phyloP scores from a whole-genome alignment of 2,113 vertebrate species.

The Oncorhynchus clarkii region DNA sequence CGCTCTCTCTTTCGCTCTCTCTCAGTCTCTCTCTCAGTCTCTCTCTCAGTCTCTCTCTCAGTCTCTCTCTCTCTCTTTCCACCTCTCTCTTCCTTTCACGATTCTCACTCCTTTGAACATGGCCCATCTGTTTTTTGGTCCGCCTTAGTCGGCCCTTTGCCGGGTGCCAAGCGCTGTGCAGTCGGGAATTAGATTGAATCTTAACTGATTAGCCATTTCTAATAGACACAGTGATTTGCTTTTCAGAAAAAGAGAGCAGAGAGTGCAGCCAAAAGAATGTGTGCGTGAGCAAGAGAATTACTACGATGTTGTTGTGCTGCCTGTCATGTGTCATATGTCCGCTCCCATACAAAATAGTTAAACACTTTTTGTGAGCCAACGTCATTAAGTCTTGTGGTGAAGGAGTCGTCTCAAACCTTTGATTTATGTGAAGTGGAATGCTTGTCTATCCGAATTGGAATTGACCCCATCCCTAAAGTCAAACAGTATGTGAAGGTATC shows the following conservation, averaged over 20 bases:
- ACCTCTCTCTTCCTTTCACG: no score
- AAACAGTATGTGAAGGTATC: background rate
- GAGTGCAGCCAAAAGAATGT: conserved; percentile 29
- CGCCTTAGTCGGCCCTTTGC: conserved; percentile 8
- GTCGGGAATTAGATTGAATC: conserved; percentile 42
- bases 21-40: background rate
- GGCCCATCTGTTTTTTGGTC: conserved; percentile 61
- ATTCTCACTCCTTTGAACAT: conserved; percentile 15
- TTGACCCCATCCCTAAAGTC: background rate
- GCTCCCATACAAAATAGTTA: background rate
- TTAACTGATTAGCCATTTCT: conserved; percentile 39
- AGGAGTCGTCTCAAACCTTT: background rate
- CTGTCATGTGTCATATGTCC: background rate
- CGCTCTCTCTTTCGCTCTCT: background rate
- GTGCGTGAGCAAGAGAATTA: conserved; percentile 2
- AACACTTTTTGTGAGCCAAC: background rate
- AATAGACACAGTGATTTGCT: conserved; percentile 41
- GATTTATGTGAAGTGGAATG: background rate
- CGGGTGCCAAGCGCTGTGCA: conserved; percentile 33
- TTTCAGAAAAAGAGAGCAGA: conserved; percentile 36
- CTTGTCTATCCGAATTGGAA: background rate
- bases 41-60: background rate
- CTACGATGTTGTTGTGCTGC: background rate
- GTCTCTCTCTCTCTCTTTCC: background rate
- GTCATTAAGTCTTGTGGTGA: no score